A percentile compares a stretch with the other conserved stretches of the same genome.
These are phyloP conservation scores for Porites rus DNA, from an alignment of 92 coral and sea anemone species.

Conservation along the genomic window DNA sequence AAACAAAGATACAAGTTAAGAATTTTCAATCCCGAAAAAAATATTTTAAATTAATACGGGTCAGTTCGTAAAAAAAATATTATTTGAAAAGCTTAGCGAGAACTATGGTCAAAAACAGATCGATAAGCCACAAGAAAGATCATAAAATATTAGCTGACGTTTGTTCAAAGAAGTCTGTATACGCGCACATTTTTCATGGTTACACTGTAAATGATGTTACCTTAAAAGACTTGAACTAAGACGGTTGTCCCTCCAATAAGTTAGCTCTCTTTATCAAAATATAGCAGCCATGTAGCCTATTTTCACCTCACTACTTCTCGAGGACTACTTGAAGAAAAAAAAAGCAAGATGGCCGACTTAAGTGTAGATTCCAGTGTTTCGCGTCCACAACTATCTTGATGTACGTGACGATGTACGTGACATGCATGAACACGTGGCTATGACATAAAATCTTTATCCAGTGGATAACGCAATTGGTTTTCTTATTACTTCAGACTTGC, in stretches of 20 bases:
- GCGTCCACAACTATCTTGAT: not conserved
- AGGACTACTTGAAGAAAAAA: not conserved
- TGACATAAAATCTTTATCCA: not conserved
- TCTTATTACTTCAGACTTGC: too few relatives aligned
- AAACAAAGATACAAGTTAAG: too few relatives aligned
- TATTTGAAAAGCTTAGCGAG: too few relatives aligned
- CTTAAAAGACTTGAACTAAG: not conserved
- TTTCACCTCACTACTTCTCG: too few relatives aligned
- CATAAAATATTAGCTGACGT: too few relatives aligned
- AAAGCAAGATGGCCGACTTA: slow-evolving; percentile 16
- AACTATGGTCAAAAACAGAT: too few relatives aligned
- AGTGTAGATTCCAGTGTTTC: not conserved
- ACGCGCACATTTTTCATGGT: not conserved
- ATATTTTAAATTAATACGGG: too few relatives aligned
- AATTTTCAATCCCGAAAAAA: too few relatives aligned
- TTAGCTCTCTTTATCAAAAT: not conserved
- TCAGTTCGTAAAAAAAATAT: too few relatives aligned
- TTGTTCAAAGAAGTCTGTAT: too few relatives aligned
- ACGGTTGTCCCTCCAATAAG: not conserved
- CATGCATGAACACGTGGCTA: not conserved
- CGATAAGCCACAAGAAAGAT: too few relatives aligned
- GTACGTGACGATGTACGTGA: slow-evolving; percentile 4
- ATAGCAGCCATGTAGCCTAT: not conserved
- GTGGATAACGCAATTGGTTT: too few relatives aligned
- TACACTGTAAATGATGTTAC: not conserved